phyloP scores from a whole-genome alignment of 2,113 vertebrate species.

The Polyodon spathula region DNA sequence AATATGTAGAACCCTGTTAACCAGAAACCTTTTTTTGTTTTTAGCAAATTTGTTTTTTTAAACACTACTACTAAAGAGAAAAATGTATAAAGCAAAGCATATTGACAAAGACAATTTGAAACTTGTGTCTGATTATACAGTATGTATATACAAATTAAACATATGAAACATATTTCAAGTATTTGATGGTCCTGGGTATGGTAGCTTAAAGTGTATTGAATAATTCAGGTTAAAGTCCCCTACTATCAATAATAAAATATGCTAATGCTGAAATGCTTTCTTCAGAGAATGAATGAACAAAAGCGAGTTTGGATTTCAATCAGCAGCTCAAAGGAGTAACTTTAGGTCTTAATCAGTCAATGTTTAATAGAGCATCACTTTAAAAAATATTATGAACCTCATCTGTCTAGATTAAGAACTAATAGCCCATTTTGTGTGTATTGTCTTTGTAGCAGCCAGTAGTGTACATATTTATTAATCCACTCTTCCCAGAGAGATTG shows the following conservation, averaged over 20 bases:
- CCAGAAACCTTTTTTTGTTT: no score
- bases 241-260: not conserved
- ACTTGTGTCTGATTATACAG: no score
- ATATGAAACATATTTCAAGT: no score
- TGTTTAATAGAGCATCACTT: slow-evolving; percentile 84
- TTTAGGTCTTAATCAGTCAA: slow-evolving; percentile 82
- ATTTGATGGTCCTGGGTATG: no score
- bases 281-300: not conserved
- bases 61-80: no score
- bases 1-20: no score
- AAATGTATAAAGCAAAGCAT: no score
- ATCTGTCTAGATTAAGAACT: slow-evolving; percentile 88
- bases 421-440: slow-evolving; percentile 74
- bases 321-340: slow-evolving; percentile 66
- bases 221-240: not conserved
- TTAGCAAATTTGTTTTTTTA: no score
- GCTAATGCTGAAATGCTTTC: not conserved
- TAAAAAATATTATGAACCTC: slow-evolving; percentile 95
- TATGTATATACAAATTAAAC: no score
- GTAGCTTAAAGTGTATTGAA: no score
- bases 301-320: slow-evolving; percentile 50
- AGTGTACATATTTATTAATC: slow-evolving; percentile 96
- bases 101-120: no score
- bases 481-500: slow-evolving; percentile 71
- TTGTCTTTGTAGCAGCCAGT: slow-evolving; percentile 87